Percentiles rank a stretch among this genome's conserved stretches.
Evolutionary conservation across 1,140 invertebrate genomes (phyloP).

Genomic region (Carposina sasakii): DNA sequence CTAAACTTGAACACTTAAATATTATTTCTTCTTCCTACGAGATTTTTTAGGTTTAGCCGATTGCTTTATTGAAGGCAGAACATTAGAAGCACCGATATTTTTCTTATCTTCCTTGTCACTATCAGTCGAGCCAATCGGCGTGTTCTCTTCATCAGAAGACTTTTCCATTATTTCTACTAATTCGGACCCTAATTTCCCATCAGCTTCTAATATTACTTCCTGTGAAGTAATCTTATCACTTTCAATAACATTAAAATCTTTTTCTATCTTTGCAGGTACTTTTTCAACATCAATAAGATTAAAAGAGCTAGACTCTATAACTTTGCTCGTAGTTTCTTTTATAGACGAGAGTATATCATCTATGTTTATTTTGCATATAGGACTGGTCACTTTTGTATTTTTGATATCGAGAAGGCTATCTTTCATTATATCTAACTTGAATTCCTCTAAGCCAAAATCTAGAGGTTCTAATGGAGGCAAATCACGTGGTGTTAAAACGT

Average conservation of each 20-base stretch:
- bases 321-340: slow-evolving; percentile 50
- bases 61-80: slow-evolving; percentile 47
- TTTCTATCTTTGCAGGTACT: slow-evolving; percentile 47
- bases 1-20: slow-evolving; percentile 38
- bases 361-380: slow-evolving; percentile 63
- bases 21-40: slow-evolving; percentile 63
- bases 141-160: slow-evolving; percentile 64
- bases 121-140: slow-evolving; percentile 54
- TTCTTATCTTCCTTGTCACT: slow-evolving; percentile 63
- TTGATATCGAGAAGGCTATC: slow-evolving; percentile 56
- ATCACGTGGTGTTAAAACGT: slow-evolving; percentile 55
- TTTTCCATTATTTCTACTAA: slow-evolving; percentile 56
- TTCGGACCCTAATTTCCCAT: slow-evolving; percentile 32
- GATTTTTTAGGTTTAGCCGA: slow-evolving; percentile 56
- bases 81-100: slow-evolving; percentile 28
- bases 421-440: slow-evolving; percentile 63
- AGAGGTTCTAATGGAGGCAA: slow-evolving; percentile 60
- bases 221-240: slow-evolving; percentile 58
- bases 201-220: slow-evolving; percentile 53
- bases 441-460: slow-evolving; percentile 62
- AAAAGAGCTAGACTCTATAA: slow-evolving; percentile 48
- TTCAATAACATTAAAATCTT: slow-evolving; percentile 57
- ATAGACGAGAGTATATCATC: slow-evolving; percentile 61
- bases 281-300: slow-evolving; percentile 61
- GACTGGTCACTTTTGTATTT: slow-evolving; percentile 48